Percentiles rank a stretch among this genome's conserved stretches.
Conservation (phyloP, 2,113 vertebrate species). For the Brachyhypopomus occidentalis region DNA sequence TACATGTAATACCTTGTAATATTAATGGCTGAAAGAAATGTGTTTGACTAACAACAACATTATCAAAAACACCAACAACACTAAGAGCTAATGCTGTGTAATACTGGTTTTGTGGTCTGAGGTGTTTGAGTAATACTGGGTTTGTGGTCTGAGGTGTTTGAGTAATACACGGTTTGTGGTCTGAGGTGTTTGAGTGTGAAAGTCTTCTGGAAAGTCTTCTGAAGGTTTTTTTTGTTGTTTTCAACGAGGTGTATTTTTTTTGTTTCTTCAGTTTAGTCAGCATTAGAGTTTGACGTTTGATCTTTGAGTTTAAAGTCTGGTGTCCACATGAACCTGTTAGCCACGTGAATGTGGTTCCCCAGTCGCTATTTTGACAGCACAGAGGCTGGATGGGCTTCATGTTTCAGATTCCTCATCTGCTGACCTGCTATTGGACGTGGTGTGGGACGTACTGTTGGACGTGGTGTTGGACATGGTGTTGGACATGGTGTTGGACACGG, state of each 20-base stretch:
- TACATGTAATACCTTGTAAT: neutral
- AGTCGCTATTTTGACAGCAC: slow-evolving; percentile 28
- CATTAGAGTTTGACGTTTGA: no score
- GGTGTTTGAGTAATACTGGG: neutral
- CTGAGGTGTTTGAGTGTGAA: neutral
- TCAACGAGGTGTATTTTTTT: no score
- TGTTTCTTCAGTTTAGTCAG: neutral
- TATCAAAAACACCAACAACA: no score
- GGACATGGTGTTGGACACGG: no score
- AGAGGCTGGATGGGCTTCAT: slow-evolving; percentile 22
- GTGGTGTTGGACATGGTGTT: neutral
- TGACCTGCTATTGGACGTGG: neutral
- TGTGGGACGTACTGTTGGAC: no score
- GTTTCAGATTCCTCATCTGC: slow-evolving; percentile 41
- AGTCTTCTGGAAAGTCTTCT: no score
- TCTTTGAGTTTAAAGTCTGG: no score
- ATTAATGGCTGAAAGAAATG: neutral
- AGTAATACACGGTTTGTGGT: neutral
- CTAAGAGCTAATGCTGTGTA: neutral
- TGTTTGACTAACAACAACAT: neutral
- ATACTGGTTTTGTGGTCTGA: neutral
- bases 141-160: neutral
- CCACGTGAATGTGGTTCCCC: slow-evolving; percentile 9
- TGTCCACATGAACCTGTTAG: neutral
- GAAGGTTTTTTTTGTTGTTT: no score